Evolutionary conservation across 2,797 vertebrate species (phyloP), one percentile per base, ranked within the genome.

Genomic region (Tenualosa ilisha): DNA sequence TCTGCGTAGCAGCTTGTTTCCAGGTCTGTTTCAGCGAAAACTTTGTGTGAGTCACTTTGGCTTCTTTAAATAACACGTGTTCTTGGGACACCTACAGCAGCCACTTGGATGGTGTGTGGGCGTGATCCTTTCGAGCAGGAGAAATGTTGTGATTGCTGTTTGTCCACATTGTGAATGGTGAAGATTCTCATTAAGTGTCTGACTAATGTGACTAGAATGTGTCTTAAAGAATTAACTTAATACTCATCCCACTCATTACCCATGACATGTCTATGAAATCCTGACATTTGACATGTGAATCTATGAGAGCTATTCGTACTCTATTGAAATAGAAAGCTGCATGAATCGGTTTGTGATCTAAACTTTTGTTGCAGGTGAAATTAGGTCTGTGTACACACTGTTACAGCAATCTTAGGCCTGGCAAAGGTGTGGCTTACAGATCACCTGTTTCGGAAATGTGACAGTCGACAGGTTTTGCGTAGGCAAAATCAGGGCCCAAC

Each of bases 81-180:
- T 46, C 3, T 46, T 20, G 37, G 72, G 72, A 46, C 40, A 79
- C 72, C 72, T 17, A 20, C 72, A 79, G 6, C 17, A 43, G 87
- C 88, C 81, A 59, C 68, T 65, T 56, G 86, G 79, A 83, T 85
- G 84, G 22, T 6, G 84, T 6, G 84, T 94, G 91, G 95, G 95
- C 79, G 94, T 92, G 93, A 87, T 87, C 87, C 85, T 87, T 31
- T 84, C 83, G 56, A 61, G 84, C 82, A 83, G 65, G 68, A 93
- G 93, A 94, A 94, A 96, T 96, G 95, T 94, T 87, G 94, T 89
- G 92, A 92, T 95, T 91, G 95, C 95, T 93, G 95, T 96, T 96
- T 94, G 93, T 94, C 94, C 92, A 92, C 95, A 95, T 96, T 94
- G 90, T 90, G 83, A 91, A 92, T 90, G 91, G 15, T 84, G 89